Evolutionary conservation across 2,888 invertebrate genomes (phyloP).

Genomic region (Polydesmus complanatus): DNA sequence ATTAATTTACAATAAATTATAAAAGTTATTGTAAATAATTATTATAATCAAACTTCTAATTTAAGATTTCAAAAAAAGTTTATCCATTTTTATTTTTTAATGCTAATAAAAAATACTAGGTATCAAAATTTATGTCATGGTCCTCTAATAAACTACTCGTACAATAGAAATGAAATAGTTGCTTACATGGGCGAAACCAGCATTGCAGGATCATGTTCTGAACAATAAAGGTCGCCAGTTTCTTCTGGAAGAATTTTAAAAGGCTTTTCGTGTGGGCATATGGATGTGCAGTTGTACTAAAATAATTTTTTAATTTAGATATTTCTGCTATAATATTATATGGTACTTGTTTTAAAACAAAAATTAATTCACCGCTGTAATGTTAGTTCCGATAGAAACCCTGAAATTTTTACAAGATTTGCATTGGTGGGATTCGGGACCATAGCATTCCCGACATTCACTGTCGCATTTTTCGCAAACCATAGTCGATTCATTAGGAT

Average conservation of each 20-base stretch:
- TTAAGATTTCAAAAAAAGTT: conserved; percentile 9
- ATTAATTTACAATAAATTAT: not conserved
- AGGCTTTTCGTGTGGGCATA: conserved; percentile 62
- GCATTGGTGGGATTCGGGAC: conserved; percentile 61
- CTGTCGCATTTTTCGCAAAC: conserved; percentile 59
- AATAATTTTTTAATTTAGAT: conserved; percentile 11
- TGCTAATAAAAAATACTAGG: too few relatives aligned
- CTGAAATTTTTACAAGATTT: conserved; percentile 61
- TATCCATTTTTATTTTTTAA: conserved; percentile 26
- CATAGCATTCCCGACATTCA: conserved; percentile 73
- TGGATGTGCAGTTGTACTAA: conserved; percentile 68
- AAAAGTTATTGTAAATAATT: conserved; percentile 3
- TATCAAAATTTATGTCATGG: too few relatives aligned
- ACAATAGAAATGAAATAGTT: too few relatives aligned
- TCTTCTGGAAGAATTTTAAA: conserved; percentile 64
- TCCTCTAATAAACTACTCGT: too few relatives aligned
- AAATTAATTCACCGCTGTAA: conserved; percentile 16
- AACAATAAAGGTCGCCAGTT: conserved; percentile 57
- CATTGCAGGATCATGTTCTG: conserved; percentile 38
- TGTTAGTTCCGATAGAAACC: conserved; percentile 41
- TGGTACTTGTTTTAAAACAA: not conserved
- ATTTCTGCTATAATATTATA: not conserved
- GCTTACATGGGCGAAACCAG: conserved; percentile 21
- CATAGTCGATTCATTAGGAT: conserved; percentile 55
- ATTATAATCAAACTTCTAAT: not conserved